A percentile compares a stretch with the other conserved stretches of the same genome.
Evolutionary conservation across 30 jellyfish, hydroid and myxozoan genomes (phyloP).

Genomic region (Aurelia sp.): DNA sequence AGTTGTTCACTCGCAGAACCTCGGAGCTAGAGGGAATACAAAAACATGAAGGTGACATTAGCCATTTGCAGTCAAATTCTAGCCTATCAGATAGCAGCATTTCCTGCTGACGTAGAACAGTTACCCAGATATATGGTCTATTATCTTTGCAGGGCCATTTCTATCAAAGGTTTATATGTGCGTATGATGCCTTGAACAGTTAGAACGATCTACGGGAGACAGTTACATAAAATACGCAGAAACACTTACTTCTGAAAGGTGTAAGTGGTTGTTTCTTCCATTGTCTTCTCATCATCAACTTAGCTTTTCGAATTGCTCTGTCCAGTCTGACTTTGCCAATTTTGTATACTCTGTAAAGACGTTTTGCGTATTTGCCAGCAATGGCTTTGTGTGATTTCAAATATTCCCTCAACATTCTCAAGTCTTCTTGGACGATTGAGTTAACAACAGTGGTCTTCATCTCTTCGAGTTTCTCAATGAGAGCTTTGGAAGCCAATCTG

Average conservation of each 20-base stretch:
- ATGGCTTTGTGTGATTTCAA: constrained; percentile 41
- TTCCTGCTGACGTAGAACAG: too few species aligned
- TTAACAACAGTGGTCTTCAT: constrained; percentile 11
- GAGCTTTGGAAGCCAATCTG: constrained; percentile 7
- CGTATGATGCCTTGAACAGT: too few species aligned
- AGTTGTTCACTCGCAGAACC: too few species aligned
- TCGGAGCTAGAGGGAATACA: too few species aligned
- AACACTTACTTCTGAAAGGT: constrained; percentile 67
- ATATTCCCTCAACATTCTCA: constrained; percentile 43
- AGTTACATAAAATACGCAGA: background rate
- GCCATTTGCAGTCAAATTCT: too few species aligned
- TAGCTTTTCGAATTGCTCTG: constrained; percentile 23
- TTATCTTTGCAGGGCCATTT: too few species aligned
- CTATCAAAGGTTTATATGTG: too few species aligned
- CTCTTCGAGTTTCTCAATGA: constrained; percentile 35
- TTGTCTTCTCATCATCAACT: constrained; percentile 32
- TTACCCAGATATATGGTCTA: too few species aligned
- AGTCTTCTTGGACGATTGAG: constrained; percentile 51
- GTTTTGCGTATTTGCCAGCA: constrained; percentile 59
- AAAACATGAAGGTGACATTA: too few species aligned
- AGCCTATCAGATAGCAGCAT: too few species aligned
- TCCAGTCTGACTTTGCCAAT: constrained; percentile 49
- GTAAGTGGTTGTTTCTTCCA: constrained; percentile 26
- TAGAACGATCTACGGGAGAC: too few species aligned
- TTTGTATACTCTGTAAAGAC: constrained; percentile 43